phyloP scores from a whole-genome alignment of 2,797 vertebrate species.

The Coranthus polyacanthus region DNA sequence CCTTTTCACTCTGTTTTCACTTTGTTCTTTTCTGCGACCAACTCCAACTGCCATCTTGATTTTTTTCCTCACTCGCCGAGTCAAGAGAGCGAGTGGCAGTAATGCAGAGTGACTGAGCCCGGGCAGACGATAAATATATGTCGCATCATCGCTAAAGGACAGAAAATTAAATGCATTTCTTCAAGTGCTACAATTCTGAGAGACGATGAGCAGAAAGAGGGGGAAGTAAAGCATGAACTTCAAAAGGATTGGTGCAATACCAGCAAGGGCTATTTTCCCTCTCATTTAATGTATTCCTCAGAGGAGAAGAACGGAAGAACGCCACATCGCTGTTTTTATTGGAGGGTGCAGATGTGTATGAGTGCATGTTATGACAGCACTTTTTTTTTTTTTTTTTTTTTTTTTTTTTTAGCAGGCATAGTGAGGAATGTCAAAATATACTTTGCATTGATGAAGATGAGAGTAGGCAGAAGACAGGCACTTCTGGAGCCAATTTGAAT shows the following conservation, averaged over 20 bases:
- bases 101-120: background rate
- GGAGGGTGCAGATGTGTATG: conserved; percentile 12
- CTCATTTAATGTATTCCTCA: conserved; percentile 10
- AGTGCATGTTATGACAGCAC: conserved; percentile 7
- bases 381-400: background rate
- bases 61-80: conserved; percentile 10
- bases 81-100: background rate
- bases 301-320: conserved; percentile 16
- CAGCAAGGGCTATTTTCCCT: background rate
- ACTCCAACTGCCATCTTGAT: conserved; percentile 2
- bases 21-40: conserved; percentile 43
- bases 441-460: conserved; percentile 33
- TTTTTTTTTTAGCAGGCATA: conserved; percentile 13
- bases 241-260: conserved; percentile 14
- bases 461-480: conserved; percentile 19
- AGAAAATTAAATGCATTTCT: conserved; percentile 13
- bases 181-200: conserved; percentile 13
- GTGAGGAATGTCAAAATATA: conserved; percentile 16
- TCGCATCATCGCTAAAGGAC: conserved; percentile 24
- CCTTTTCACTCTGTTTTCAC: conserved; percentile 22
- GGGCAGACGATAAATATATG: conserved; percentile 32
- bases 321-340: conserved; percentile 4
- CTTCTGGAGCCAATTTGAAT: conserved; percentile 31
- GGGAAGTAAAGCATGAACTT: conserved; percentile 13
- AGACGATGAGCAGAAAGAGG: conserved; percentile 3